phyloP scores from a whole-genome alignment of 2,113 vertebrate genomes.

The Peucedramus taeniatus region DNA sequence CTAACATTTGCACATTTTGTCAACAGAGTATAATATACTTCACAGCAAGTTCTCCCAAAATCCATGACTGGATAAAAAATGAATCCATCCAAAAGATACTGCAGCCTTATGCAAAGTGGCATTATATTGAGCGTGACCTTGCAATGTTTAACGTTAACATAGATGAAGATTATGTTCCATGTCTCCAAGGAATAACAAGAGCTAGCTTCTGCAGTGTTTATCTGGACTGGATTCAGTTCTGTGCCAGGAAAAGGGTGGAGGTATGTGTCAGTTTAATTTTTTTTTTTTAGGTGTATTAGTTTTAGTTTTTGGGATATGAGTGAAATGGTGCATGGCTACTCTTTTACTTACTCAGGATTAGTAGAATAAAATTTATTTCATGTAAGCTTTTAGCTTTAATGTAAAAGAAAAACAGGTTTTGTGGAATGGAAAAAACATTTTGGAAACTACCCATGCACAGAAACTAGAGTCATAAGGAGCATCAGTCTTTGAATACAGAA shows the following conservation, averaged over 20 bases:
- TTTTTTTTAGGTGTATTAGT: neutral
- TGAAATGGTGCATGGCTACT: neutral
- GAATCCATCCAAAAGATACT: slow-evolving; percentile 83
- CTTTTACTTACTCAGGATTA: neutral
- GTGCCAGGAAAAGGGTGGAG: slow-evolving; percentile 82
- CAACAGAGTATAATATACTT: slow-evolving; percentile 95
- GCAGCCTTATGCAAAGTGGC: slow-evolving; percentile 94
- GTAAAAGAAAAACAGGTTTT: neutral
- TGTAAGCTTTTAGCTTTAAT: neutral
- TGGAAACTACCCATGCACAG: neutral
- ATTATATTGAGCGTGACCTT: slow-evolving; percentile 93
- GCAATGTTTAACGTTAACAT: slow-evolving; percentile 92
- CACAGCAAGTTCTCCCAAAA: slow-evolving; percentile 87
- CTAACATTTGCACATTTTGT: neutral
- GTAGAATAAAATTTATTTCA: neutral
- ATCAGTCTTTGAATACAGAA: neutral
- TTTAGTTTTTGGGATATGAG: neutral
- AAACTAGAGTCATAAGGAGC: neutral
- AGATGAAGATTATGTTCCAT: slow-evolving; percentile 96
- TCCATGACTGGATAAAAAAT: slow-evolving; percentile 86
- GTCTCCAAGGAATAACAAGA: slow-evolving; percentile 93
- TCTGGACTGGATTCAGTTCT: slow-evolving; percentile 96
- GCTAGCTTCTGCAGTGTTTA: slow-evolving; percentile 97
- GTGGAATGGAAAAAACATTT: neutral
- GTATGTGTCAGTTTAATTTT: slow-evolving; percentile 42